Evolutionary conservation across 1,140 invertebrate species (phyloP).

Genomic region (Drosophila truncata): DNA sequence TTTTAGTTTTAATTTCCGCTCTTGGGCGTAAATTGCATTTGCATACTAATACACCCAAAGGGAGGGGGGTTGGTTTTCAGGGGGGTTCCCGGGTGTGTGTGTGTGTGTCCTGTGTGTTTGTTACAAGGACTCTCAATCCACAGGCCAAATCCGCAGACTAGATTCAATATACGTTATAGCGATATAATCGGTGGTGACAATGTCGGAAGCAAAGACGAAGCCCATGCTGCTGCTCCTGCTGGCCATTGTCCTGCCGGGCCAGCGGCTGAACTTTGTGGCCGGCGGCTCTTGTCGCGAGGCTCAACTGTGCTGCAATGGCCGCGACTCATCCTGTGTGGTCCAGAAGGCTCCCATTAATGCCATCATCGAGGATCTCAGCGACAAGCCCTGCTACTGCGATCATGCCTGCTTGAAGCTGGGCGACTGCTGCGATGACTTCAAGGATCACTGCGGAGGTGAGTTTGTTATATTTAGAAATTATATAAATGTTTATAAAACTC

Average conservation of each 20-base stretch:
- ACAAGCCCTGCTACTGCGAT: conserved; percentile 95
- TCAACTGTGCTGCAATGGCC: conserved; percentile 91
- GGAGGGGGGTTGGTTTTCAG: background rate
- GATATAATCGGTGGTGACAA: background rate
- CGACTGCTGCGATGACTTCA: conserved; percentile 94
- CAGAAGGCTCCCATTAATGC: conserved; percentile 93
- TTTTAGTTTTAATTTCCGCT: conserved; percentile 84
- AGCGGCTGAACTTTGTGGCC: conserved; percentile 13
- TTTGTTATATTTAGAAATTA: conserved; percentile 21
- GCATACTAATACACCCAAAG: conserved; percentile 44
- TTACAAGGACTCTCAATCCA: conserved; percentile 21
- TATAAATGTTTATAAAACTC: background rate
- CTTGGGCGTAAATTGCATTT: conserved; percentile 76
- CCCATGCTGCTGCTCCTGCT: conserved; percentile 28
- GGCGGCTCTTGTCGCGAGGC: conserved; percentile 90
- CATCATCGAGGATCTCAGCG: conserved; percentile 92
- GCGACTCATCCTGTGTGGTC: conserved; percentile 94
- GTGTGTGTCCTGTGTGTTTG: conserved; percentile 26
- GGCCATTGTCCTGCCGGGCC: conserved; percentile 16
- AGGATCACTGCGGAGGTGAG: conserved; percentile 94
- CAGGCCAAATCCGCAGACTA: conserved; percentile 20
- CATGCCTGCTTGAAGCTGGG: conserved; percentile 94
- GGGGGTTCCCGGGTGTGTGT: background rate
- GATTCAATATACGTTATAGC: conserved; percentile 17
- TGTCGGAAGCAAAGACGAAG: conserved; percentile 16